These are phyloP conservation scores for Cheilosia grossa DNA, from an alignment of 2,888 invertebrate species.

Conservation along the genomic window DNA sequence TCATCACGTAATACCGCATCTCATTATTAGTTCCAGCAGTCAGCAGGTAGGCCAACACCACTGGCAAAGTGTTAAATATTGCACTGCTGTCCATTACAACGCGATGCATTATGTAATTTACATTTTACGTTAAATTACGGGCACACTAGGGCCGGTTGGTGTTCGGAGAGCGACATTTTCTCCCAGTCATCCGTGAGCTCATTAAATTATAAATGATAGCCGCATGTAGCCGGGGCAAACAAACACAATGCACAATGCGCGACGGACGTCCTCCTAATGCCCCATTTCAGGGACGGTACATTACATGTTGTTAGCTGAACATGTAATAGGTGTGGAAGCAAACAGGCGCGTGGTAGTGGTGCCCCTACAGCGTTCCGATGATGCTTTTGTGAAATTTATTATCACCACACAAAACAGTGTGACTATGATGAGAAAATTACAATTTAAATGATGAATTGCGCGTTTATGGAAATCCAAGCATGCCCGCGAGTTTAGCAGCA, in stretches of 20 bases:
- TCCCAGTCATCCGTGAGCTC: constrained; percentile 57
- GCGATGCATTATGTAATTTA: constrained; percentile 57
- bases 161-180: constrained; percentile 1
- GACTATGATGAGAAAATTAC: constrained; percentile 70
- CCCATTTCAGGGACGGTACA: background rate
- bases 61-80: constrained; percentile 34
- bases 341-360: background rate
- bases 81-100: constrained; percentile 34
- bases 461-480: constrained; percentile 26
- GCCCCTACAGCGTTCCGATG: constrained; percentile 3
- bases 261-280: constrained; percentile 20
- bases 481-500: background rate
- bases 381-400: constrained; percentile 63
- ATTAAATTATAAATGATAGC: constrained; percentile 73
- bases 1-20: constrained; percentile 50
- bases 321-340: constrained; percentile 5
- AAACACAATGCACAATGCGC: constrained; percentile 38
- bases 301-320: constrained; percentile 11
- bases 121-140: constrained; percentile 43
- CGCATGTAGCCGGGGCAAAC: constrained; percentile 41
- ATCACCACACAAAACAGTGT: constrained; percentile 60
- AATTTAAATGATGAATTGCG: constrained; percentile 68
- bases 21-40: constrained; percentile 47
- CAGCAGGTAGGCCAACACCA: background rate
- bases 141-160: background rate